These are phyloP conservation scores for Macaria notata DNA, from an alignment of 2,888 invertebrate genomes.

Conservation along the genomic window DNA sequence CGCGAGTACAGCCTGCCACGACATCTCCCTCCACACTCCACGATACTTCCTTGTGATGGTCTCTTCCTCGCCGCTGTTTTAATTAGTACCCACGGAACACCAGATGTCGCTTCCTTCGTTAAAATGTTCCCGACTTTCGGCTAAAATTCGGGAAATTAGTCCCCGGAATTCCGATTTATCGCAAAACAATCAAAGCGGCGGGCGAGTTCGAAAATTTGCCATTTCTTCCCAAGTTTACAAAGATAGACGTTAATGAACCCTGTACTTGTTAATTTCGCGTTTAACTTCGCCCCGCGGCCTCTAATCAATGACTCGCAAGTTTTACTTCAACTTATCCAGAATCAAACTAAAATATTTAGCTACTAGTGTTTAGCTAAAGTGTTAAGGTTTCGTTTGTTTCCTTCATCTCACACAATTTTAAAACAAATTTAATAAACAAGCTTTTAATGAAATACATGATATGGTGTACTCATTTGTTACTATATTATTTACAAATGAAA, in stretches of 20 bases:
- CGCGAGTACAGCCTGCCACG: no score
- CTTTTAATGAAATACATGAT: no score
- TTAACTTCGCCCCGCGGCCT: constrained; percentile 53
- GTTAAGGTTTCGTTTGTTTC: no score
- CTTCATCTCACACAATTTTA: no score
- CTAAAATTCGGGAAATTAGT: constrained; percentile 43
- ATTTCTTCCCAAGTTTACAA: constrained; percentile 50
- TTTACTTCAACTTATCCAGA: constrained; percentile 17
- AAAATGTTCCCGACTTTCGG: constrained; percentile 50
- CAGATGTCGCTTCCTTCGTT: constrained; percentile 48
- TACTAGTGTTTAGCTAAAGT: no score
- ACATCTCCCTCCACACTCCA: background rate
- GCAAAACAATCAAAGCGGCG: constrained; percentile 56
- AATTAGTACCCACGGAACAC: constrained; percentile 35
- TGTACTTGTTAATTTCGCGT: constrained; percentile 59
- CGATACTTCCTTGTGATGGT: constrained; percentile 24
- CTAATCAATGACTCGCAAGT: constrained; percentile 46
- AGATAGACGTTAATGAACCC: constrained; percentile 64
- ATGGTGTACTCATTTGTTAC: no score
- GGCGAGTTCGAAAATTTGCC: constrained; percentile 40
- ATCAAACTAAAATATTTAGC: no score
- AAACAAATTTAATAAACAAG: no score
- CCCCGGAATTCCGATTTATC: constrained; percentile 56
- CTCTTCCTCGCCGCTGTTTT: constrained; percentile 29
- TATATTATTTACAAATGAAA: no score